Percentiles rank a stretch among this genome's conserved stretches.
Conservation (phyloP, 1,140 invertebrate species). For the Mercenaria mercenaria region DNA sequence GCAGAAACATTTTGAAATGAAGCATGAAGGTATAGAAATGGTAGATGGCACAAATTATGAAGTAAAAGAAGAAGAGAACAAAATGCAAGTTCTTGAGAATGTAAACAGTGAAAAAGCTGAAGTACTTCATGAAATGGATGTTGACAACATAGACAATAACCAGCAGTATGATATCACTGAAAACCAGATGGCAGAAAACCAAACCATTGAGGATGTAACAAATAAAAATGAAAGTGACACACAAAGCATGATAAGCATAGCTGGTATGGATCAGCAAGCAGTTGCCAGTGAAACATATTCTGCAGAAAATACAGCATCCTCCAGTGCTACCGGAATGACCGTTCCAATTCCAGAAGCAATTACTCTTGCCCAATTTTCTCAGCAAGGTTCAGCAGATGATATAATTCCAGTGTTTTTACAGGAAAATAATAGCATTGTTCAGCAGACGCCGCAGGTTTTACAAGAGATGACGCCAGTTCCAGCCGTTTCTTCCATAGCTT, state of each 20-base stretch:
- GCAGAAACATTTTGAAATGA: constrained; percentile 55
- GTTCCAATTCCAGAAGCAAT: constrained; percentile 59
- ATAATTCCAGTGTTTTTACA: constrained; percentile 48
- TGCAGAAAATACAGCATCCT: neutral
- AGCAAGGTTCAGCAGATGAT: constrained; percentile 39
- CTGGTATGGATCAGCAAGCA: neutral
- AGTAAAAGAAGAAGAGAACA: neutral
- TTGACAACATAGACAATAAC: neutral
- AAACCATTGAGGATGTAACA: neutral
- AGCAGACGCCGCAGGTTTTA: neutral
- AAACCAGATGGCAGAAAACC: neutral
- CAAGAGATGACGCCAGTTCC: neutral
- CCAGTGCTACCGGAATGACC: neutral
- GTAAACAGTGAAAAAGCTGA: neutral
- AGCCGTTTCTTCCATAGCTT: neutral
- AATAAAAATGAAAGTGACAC: neutral
- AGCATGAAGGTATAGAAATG: constrained; percentile 57
- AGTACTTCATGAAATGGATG: constrained; percentile 1
- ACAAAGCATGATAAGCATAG: neutral
- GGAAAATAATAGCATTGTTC: neutral
- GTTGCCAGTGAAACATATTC: neutral
- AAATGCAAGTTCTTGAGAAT: neutral
- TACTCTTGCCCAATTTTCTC: constrained; percentile 58
- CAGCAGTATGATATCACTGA: neutral
- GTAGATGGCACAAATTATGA: constrained; percentile 40